Evolutionary conservation across 2,888 invertebrate species (phyloP).

Genomic region (Stictocephala bisonia): DNA sequence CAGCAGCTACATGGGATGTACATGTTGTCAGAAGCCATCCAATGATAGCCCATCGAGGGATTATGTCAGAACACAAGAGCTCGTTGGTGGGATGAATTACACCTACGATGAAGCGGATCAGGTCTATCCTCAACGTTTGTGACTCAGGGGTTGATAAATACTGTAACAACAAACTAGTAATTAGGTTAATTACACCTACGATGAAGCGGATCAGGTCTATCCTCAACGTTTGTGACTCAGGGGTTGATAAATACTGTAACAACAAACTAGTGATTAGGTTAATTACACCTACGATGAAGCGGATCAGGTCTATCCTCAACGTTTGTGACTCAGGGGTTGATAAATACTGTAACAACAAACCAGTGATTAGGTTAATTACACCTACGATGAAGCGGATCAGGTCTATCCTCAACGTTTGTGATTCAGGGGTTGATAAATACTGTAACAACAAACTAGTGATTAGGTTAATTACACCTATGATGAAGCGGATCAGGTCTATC

Average conservation of each 20-base stretch:
- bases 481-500: too few species aligned
- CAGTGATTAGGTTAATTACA: too few species aligned
- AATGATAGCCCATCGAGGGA: constrained; percentile 95
- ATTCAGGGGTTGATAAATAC: too few species aligned
- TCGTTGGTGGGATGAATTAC: constrained; percentile 96
- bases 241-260: constrained; percentile 85
- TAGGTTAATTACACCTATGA: too few species aligned
- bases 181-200: constrained; percentile 93
- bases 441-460: too few species aligned
- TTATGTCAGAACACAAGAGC: constrained; percentile 91
- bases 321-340: constrained; percentile 93
- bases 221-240: constrained; percentile 89
- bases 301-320: constrained; percentile 90
- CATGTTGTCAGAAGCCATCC: constrained; percentile 94
- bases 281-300: constrained; percentile 93
- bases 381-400: too few species aligned
- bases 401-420: too few species aligned
- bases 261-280: constrained; percentile 82
- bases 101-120: constrained; percentile 93
- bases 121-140: constrained; percentile 89
- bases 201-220: constrained; percentile 95
- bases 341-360: constrained; percentile 75
- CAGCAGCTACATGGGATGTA: constrained; percentile 88
- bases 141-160: constrained; percentile 93
- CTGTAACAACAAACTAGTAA: constrained; percentile 68